Base-by-base conservation (phyloP, 2,888 invertebrate genomes). In the Dinocampus coccinellae region DNA sequence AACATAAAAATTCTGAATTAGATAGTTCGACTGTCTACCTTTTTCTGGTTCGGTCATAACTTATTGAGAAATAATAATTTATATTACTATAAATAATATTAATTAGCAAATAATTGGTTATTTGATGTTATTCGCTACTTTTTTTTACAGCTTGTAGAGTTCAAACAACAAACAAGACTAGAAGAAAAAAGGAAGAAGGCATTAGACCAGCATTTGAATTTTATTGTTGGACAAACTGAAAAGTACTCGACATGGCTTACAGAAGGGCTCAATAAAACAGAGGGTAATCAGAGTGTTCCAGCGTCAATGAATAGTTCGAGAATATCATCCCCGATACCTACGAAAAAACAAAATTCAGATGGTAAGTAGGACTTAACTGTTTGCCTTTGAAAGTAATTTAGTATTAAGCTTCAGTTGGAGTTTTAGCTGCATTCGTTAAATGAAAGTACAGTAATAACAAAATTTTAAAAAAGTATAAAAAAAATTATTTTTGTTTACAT, bases 191-290 rank as follows among this genome's bases (percentile, higher is more conserved):
- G 97, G 73, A 97, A 98, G 87, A 94, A 95, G 84, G 98, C 97
- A 0, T 90, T 99, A 71, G 98, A 99, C 90, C 94, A 97, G 84
- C 99, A 99, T 88, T 91, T 99, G 73, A 96, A 96, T 88, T 98
- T 98, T 87, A 97, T 99, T 84, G 98, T 99, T 72, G 98, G 98
- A 88, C 97, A 97, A 89, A 98, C 99, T 0, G 99, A 99, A 88
- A 97, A 97, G 85, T 98, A 97, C 90, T 97, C 97, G 39, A 94
- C 95, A 33, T 93, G 95, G 89, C 89, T 97, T 72, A 95, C 96
- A 3, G 96, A 96, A 88, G 95, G 94, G 77, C 93, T 96, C 90
- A 93, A 93, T 81, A 91, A 92, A 86, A 87, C 89, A 61, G 86
- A 87, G 33, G 83, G 87, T 61, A 79, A 78, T 69, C 85, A 83